These are phyloP conservation scores for Pontoporia blainvillei DNA, from an alignment of 2,113 vertebrate species.

Conservation along the genomic window DNA sequence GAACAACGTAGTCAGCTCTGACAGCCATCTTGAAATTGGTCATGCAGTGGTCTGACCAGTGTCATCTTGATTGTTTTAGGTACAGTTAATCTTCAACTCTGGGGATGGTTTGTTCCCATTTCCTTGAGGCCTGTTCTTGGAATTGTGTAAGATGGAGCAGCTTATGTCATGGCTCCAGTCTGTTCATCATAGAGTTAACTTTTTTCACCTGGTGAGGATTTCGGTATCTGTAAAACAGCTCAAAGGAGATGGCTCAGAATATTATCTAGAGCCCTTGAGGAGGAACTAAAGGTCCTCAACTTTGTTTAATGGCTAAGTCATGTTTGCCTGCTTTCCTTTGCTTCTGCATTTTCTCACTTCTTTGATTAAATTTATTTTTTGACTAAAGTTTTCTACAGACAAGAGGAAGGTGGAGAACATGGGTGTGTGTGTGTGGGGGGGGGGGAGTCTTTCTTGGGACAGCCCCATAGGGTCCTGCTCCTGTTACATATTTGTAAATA, in stretches of 20 bases:
- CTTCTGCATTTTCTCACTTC: not conserved
- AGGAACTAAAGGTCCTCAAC: not conserved
- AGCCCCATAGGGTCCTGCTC: not conserved
- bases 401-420: not conserved
- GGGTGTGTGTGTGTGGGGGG: too few relatives aligned
- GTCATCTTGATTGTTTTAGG: not conserved
- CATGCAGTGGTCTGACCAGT: not conserved
- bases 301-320: not conserved
- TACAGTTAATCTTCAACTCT: not conserved
- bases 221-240: not conserved
- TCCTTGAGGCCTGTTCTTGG: not conserved
- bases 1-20: not conserved
- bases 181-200: fast-evolving
- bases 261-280: not conserved
- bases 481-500: not conserved
- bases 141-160: not conserved
- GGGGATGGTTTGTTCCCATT: not conserved
- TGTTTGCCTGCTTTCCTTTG: not conserved
- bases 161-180: not conserved
- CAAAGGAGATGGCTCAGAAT: not conserved
- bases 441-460: not conserved
- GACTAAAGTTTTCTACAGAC: not conserved
- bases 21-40: not conserved
- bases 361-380: not conserved
- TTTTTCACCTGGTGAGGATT: not conserved